Evolutionary conservation across 2,888 invertebrate species (phyloP).

Genomic region (Ormyrus pomaceus): DNA sequence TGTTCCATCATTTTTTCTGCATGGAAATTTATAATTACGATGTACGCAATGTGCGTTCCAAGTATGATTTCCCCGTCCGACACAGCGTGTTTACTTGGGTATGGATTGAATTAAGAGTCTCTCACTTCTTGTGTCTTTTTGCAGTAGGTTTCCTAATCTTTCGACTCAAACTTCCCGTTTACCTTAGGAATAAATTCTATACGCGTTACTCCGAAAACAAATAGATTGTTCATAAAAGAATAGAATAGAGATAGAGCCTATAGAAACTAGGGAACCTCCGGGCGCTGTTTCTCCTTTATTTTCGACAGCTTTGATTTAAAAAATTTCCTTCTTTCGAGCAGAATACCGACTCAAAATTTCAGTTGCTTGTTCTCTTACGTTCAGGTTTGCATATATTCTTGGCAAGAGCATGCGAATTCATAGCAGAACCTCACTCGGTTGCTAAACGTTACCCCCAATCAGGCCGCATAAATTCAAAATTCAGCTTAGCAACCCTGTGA

Average conservation of each 20-base stretch:
- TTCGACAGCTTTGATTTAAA: conserved; percentile 32
- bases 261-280: conserved; percentile 12
- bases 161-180: neutral
- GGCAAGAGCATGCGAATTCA: conserved; percentile 67
- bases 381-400: conserved; percentile 61
- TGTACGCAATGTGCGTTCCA: neutral
- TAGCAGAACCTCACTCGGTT: conserved; percentile 67
- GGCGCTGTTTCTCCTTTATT: neutral
- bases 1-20: conserved; percentile 15
- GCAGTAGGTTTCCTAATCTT: conserved; percentile 12
- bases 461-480: neutral
- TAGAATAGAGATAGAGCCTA: conserved; percentile 21
- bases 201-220: neutral
- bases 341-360: conserved; percentile 26
- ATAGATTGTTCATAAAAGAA: conserved; percentile 4
- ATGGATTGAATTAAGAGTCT: neutral
- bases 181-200: neutral
- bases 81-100: conserved; percentile 24
- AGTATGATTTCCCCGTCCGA: conserved; percentile 16
- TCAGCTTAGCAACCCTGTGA: conserved; percentile 67
- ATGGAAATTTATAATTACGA: conserved; percentile 16
- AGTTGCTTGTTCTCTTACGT: conserved; percentile 46
- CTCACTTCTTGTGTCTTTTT: conserved; percentile 15
- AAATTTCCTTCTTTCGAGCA: conserved; percentile 32
- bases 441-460: conserved; percentile 53